phyloP scores from a whole-genome alignment of 2,113 vertebrate genomes.

The Melanerpes aurifrons region DNA sequence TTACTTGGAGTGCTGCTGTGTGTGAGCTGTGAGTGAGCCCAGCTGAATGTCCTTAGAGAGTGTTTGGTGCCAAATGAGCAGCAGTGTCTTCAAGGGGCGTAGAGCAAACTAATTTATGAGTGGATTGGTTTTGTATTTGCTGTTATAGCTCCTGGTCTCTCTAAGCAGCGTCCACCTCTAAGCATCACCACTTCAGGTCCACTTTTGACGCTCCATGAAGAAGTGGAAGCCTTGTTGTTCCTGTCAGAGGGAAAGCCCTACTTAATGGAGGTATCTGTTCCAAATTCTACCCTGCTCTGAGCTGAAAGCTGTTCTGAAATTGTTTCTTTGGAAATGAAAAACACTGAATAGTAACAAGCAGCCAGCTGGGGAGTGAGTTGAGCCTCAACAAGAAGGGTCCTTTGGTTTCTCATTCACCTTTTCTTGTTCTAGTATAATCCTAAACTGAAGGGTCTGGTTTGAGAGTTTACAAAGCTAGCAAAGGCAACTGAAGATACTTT shows the following conservation, averaged over 20 bases:
- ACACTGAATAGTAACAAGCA: not conserved
- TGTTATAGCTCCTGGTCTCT: slow-evolving; percentile 83
- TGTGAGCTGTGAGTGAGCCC: accelerated
- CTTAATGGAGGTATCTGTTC: slow-evolving; percentile 87
- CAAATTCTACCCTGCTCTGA: not conserved
- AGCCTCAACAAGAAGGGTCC: not conserved
- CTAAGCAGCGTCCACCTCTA: slow-evolving; percentile 79
- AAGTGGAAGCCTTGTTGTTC: slow-evolving; percentile 91
- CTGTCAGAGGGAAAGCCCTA: slow-evolving; percentile 93
- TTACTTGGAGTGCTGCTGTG: not conserved
- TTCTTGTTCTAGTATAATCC: not conserved
- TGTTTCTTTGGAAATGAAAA: not conserved
- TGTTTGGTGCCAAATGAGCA: not conserved
- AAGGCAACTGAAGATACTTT: not conserved
- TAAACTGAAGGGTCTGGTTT: not conserved
- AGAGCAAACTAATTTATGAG: slow-evolving; percentile 45
- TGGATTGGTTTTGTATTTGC: slow-evolving; percentile 62
- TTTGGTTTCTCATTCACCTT: not conserved
- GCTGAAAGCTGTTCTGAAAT: not conserved
- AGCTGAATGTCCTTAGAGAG: not conserved
- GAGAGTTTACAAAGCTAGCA: not conserved
- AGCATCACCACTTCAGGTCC: slow-evolving; percentile 76
- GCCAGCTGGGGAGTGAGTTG: not conserved
- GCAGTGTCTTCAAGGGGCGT: not conserved
- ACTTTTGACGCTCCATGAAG: slow-evolving; percentile 86